Evolutionary conservation across 2,797 vertebrate species (phyloP), one percentile per base, ranked within the genome.

Genomic region (Clarias pachynema): DNA sequence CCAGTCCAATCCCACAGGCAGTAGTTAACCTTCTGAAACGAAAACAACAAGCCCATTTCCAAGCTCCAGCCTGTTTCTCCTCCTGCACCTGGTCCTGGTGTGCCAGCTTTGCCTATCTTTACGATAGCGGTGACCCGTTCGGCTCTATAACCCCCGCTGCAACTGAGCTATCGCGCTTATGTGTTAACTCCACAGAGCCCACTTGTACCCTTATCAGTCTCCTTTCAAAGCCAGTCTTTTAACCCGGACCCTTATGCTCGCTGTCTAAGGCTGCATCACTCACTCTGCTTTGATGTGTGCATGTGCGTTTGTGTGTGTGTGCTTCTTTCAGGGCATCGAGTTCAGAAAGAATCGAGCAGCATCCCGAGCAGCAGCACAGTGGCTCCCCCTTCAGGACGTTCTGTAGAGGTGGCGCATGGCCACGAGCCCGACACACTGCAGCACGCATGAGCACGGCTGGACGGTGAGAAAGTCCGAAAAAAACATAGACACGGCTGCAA

Each of bases 401-500:
- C 72, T 0, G 31, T 68, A 72, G n/a, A 81, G 16, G 72, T 84
- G 86, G 85, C 92, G 90, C 84, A 94, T 94, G 93, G 92, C 92
- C 91, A 90, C 91, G 88, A 91, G 90, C 79, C 90, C 90, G 87
- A 91, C 89, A 82, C 89, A 87, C 89, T 93, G 91, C 89, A 92
- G 89, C 87, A 85, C 91, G 60, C 80, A 95, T 94, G 93, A 94
- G 88, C 88, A 86, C 86, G 81, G 83, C 81, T 72, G 75, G 72
- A 87, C 86, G 88, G 91, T 91, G 79, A 90, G 88, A 14, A 16
- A 49, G 22, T 34, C 75, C 0, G 4, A 29, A 8, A 29, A 16
- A 9, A 53, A 74, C 44, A 3, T 26, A 16, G 7, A 34, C 56
- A 15, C 24, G 5, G 9, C 56, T 37, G 31, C 60, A 49, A 29